A percentile compares a stretch with the other conserved stretches of the same genome.
Conservation (phyloP, 2,113 vertebrate genomes). For the Crotalus viridis region DNA sequence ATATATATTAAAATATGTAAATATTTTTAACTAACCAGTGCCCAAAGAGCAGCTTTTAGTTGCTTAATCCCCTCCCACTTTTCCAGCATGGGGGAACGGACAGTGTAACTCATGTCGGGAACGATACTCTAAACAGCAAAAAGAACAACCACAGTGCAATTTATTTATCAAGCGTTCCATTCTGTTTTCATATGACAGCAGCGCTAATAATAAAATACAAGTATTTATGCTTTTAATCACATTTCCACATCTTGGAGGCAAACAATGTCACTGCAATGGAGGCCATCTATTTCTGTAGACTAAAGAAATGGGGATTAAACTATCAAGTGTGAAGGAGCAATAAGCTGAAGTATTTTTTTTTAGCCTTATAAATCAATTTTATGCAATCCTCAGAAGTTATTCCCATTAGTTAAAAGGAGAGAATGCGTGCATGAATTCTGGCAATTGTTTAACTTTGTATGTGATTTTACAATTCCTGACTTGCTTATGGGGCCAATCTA, state of each 20-base stretch:
- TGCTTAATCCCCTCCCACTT: constrained; percentile 98
- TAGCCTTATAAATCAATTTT: not conserved
- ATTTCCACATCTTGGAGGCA: not conserved
- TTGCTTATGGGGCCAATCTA: not conserved
- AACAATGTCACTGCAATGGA: not conserved
- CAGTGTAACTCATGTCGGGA: constrained; percentile 91
- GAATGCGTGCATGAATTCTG: not conserved
- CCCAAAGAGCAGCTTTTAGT: constrained; percentile 96
- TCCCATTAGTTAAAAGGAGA: not conserved
- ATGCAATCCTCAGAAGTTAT: not conserved
- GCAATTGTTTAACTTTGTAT: not conserved
- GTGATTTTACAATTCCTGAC: not conserved
- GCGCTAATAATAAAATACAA: not conserved
- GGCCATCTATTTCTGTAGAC: not conserved
- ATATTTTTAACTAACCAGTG: constrained; percentile 81
- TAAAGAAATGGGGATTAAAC: not conserved
- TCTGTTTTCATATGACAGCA: not conserved
- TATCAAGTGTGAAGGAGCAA: not conserved
- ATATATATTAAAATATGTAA: not conserved
- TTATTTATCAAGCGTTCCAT: not conserved
- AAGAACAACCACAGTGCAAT: constrained; percentile 1
- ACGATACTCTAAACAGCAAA: constrained; percentile 83
- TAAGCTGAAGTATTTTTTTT: not conserved
- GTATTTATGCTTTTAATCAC: not conserved
- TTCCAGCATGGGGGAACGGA: constrained; percentile 94